phyloP scores from a whole-genome alignment of 2,888 invertebrate genomes.

The Clostera curtula region DNA sequence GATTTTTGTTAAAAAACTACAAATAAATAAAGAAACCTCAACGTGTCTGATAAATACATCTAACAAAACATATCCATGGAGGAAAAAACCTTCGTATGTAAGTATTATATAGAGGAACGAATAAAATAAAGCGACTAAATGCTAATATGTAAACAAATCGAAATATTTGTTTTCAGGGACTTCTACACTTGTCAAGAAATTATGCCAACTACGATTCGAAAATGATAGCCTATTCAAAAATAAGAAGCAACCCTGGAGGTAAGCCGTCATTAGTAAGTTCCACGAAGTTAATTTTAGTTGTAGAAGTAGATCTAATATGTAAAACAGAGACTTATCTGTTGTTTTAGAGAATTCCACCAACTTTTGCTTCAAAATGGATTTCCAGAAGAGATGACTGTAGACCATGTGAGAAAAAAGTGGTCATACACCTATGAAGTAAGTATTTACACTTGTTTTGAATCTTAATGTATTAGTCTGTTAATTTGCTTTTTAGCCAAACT shows the following conservation, averaged over 20 bases:
- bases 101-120: constrained; percentile 20
- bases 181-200: constrained; percentile 44
- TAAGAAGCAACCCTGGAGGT: constrained; percentile 67
- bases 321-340: too few relatives aligned
- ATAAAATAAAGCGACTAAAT: background rate
- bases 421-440: constrained; percentile 66
- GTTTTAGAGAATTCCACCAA: constrained; percentile 53
- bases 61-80: constrained; percentile 33
- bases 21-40: too few relatives aligned
- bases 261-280: too few relatives aligned
- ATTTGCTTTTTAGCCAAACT: too few relatives aligned
- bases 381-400: constrained; percentile 56
- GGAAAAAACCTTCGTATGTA: constrained; percentile 51
- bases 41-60: too few relatives aligned
- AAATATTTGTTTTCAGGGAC: constrained; percentile 46
- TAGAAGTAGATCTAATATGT: background rate
- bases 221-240: constrained; percentile 62
- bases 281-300: background rate
- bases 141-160: too few relatives aligned
- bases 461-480: too few relatives aligned
- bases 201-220: constrained; percentile 55
- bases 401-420: constrained; percentile 66
- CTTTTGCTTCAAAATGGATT: constrained; percentile 59
- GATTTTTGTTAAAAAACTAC: too few relatives aligned
- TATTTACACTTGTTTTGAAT: constrained; percentile 9